A percentile compares a stretch with the other conserved stretches of the same genome.
These are phyloP conservation scores for Ptychochromis oligacanthus DNA, from an alignment of 2,113 vertebrate genomes.

Conservation along the genomic window DNA sequence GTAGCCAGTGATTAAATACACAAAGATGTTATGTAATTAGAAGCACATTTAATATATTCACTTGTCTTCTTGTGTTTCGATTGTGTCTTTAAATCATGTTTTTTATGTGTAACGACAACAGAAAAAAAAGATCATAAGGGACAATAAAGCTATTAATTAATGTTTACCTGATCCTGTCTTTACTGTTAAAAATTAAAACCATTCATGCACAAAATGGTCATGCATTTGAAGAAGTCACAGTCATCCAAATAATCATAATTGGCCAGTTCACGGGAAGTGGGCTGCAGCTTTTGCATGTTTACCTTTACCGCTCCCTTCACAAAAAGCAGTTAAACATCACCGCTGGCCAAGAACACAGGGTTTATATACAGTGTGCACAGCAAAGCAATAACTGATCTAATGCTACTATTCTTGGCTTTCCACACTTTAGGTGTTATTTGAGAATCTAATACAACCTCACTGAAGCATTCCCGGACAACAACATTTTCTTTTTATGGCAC, in stretches of 20 bases:
- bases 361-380: neutral
- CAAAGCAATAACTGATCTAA: neutral
- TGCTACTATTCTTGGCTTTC: neutral
- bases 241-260: neutral
- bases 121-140: neutral
- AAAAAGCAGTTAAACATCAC: neutral
- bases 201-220: neutral
- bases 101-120: conserved; percentile 2
- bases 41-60: neutral
- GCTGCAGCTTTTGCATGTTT: fast-evolving
- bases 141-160: neutral
- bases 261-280: neutral
- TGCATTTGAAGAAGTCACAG: neutral
- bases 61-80: neutral
- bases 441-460: neutral
- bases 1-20: neutral
- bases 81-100: neutral
- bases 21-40: neutral
- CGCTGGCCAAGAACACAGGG: neutral
- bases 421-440: neutral
- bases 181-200: neutral
- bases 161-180: neutral
- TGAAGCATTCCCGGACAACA: neutral
- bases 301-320: neutral
- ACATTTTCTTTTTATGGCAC: neutral